phyloP scores from a whole-genome alignment of 2,888 invertebrate species.

The Conops quadrifasciatus region DNA sequence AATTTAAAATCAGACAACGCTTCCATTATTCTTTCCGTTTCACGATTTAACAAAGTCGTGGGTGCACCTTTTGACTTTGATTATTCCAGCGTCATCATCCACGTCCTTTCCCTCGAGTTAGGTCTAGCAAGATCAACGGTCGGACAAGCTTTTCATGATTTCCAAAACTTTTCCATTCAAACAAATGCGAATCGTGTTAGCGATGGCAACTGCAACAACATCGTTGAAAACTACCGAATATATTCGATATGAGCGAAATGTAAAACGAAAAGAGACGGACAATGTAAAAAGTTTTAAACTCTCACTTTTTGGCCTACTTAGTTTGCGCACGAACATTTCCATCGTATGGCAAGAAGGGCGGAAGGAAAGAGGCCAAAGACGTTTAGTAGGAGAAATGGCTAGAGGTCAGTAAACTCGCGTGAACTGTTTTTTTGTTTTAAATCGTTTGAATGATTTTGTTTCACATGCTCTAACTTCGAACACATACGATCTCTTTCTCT shows the following conservation, averaged over 20 bases:
- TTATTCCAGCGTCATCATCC: neutral
- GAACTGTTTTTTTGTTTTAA: too few relatives aligned
- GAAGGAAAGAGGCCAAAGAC: neutral
- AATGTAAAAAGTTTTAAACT: constrained; percentile 13
- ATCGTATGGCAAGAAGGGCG: neutral
- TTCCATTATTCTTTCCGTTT: neutral
- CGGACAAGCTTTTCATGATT: neutral
- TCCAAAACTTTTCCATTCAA: constrained; percentile 6
- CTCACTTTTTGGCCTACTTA: constrained; percentile 30
- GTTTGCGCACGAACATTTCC: neutral
- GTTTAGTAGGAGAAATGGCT: neutral
- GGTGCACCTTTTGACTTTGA: neutral
- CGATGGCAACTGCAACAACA: too few relatives aligned
- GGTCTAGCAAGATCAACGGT: neutral
- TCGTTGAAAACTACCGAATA: constrained; percentile 11
- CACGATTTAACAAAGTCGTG: neutral
- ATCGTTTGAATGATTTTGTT: too few relatives aligned
- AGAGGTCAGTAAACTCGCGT: constrained; percentile 52
- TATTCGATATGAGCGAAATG: too few relatives aligned
- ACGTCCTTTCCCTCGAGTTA: neutral
- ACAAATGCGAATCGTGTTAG: constrained; percentile 21
- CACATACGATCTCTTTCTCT: neutral
- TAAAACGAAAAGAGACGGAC: neutral
- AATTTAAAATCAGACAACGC: too few relatives aligned
- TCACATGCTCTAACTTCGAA: too few relatives aligned